These are phyloP conservation scores for Pungitius pungitius DNA, from an alignment of 2,113 vertebrate genomes.

Conservation along the genomic window DNA sequence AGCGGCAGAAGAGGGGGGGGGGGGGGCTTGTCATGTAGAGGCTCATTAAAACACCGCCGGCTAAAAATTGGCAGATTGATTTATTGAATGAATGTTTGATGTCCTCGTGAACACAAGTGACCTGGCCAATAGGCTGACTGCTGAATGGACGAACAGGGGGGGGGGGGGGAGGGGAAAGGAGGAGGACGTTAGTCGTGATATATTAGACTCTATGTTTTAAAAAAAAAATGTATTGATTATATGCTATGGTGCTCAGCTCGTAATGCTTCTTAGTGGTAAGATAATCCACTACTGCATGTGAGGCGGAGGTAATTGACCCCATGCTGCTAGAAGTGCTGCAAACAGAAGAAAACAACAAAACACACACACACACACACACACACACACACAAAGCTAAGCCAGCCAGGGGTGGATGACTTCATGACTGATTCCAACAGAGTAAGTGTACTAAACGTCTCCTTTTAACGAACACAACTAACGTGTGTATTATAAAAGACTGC, in stretches of 20 bases:
- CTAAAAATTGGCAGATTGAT: slow-evolving; percentile 72
- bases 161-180: neutral
- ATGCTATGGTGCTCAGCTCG: slow-evolving; percentile 46
- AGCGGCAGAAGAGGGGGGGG: slow-evolving; percentile 52
- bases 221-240: slow-evolving; percentile 66
- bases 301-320: slow-evolving; percentile 65
- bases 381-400: neutral
- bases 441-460: neutral
- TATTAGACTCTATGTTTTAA: slow-evolving; percentile 9
- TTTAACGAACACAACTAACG: neutral
- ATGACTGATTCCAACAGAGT: slow-evolving; percentile 22
- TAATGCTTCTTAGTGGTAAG: slow-evolving; percentile 57
- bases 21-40: slow-evolving; percentile 61
- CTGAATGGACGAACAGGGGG: slow-evolving; percentile 8
- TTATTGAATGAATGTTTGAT: slow-evolving; percentile 75
- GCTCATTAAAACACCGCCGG: slow-evolving; percentile 74
- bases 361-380: too few relatives aligned
- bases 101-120: slow-evolving; percentile 60
- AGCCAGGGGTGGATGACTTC: slow-evolving; percentile 36
- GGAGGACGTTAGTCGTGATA: neutral
- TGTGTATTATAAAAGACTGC: too few relatives aligned
- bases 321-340: slow-evolving; percentile 53
- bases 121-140: slow-evolving; percentile 38
- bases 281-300: slow-evolving; percentile 62
- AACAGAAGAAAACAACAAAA: neutral